Conservation (phyloP, 2,797 vertebrate genomes). For the Onychomys arenicola region DNA sequence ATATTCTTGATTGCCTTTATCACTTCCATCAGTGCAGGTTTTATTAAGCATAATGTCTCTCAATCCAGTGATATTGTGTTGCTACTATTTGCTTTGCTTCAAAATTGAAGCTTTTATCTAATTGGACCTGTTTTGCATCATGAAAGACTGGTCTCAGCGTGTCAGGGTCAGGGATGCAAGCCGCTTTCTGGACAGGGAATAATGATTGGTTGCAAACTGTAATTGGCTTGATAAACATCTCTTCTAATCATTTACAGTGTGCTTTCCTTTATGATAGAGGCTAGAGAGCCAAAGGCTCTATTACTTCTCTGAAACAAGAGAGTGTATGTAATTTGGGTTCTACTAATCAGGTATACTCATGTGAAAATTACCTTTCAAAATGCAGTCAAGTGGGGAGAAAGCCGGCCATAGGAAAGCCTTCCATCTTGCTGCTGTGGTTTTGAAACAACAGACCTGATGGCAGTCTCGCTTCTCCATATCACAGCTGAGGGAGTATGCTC, state of each 20-base stretch:
- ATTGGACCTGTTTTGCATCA: conserved; percentile 65
- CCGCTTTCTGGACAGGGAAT: conserved; percentile 28
- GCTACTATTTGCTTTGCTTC: conserved; percentile 61
- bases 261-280: conserved; percentile 50
- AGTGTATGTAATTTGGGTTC: conserved; percentile 64
- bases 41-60: conserved; percentile 66
- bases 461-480: background rate
- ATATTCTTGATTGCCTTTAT: conserved; percentile 23
- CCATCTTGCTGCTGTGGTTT: conserved; percentile 18
- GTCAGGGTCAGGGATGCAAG: conserved; percentile 51
- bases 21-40: conserved; percentile 22
- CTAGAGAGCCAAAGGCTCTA: conserved; percentile 53
- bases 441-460: background rate
- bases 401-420: background rate
- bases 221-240: conserved; percentile 47
- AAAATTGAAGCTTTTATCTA: conserved; percentile 74
- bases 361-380: conserved; percentile 59
- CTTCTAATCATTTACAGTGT: conserved; percentile 35
- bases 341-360: conserved; percentile 52
- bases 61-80: conserved; percentile 52
- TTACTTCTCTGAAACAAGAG: conserved; percentile 34
- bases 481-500: background rate
- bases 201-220: conserved; percentile 29
- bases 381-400: conserved; percentile 35
- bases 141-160: conserved; percentile 56